phyloP scores from a whole-genome alignment of 2,888 invertebrate species.

The Trypoxylon attenuatum region DNA sequence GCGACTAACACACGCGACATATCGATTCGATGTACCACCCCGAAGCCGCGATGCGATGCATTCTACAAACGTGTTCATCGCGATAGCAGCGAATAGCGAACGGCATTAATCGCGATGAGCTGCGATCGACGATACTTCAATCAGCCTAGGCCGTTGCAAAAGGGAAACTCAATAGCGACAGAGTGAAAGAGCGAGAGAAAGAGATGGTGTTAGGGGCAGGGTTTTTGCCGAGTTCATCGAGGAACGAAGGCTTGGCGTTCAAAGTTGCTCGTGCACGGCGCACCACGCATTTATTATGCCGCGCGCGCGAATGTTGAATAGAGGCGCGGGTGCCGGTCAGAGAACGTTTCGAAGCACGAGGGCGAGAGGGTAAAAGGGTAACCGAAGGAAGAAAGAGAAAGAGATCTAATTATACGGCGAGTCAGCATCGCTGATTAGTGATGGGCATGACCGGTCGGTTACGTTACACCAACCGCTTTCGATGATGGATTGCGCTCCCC shows the following conservation, averaged over 20 bases:
- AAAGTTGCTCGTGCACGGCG: neutral
- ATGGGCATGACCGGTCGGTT: constrained; percentile 59
- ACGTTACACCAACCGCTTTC: constrained; percentile 61
- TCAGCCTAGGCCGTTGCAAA: neutral
- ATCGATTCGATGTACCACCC: too few relatives aligned
- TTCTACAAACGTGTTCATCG: too few relatives aligned
- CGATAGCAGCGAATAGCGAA: too few relatives aligned
- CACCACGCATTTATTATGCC: constrained; percentile 1
- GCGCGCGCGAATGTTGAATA: neutral
- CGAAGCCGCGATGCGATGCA: too few relatives aligned
- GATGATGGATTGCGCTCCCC: constrained; percentile 69
- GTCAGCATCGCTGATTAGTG: constrained; percentile 61
- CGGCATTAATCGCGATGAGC: neutral
- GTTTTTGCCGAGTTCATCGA: constrained; percentile 33
- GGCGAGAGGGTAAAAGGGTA: constrained; percentile 22
- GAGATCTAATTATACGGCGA: constrained; percentile 62
- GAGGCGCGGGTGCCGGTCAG: neutral
- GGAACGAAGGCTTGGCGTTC: constrained; percentile 25
- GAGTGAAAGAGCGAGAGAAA: too few relatives aligned
- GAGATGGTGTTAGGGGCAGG: too few relatives aligned
- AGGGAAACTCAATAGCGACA: constrained; percentile 16
- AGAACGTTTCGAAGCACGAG: too few relatives aligned
- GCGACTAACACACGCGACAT: too few relatives aligned
- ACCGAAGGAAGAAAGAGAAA: constrained; percentile 16
- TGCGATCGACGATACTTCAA: constrained; percentile 20